These are phyloP conservation scores for Rhineura floridana DNA, from an alignment of 2,113 vertebrate species.

Conservation along the genomic window DNA sequence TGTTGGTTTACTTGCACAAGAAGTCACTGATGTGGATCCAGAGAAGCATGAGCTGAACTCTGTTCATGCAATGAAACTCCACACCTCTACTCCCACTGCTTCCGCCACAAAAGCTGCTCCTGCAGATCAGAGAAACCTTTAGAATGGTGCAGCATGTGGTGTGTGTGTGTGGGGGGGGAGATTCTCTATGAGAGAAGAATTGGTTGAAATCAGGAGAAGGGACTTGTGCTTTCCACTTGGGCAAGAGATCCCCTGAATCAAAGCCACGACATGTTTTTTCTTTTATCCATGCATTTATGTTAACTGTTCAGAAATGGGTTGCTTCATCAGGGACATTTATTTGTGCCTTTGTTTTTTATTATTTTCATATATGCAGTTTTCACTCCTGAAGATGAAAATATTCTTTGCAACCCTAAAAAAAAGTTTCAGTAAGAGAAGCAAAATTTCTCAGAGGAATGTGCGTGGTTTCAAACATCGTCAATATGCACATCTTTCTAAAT, in stretches of 20 bases:
- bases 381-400: not conserved
- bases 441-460: not conserved
- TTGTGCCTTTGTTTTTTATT: not conserved
- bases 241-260: not conserved
- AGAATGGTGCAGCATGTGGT: not conserved
- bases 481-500: not conserved
- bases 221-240: too few species aligned
- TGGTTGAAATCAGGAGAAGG: not conserved
- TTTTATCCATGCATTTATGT: not conserved
- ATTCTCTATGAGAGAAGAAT: not conserved
- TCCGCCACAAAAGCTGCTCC: not conserved
- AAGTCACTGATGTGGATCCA: not conserved
- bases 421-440: not conserved
- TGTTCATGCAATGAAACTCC: too few species aligned
- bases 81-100: too few species aligned
- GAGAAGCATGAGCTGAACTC: too few species aligned
- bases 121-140: not conserved
- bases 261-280: not conserved
- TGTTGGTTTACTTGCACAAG: not conserved
- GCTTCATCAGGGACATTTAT: not conserved
- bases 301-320: not conserved
- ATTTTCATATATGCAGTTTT: not conserved
- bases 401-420: not conserved
- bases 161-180: not conserved
- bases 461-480: not conserved